phyloP scores from a whole-genome alignment of 2,888 invertebrate genomes.

The Diplazon laetatorius region DNA sequence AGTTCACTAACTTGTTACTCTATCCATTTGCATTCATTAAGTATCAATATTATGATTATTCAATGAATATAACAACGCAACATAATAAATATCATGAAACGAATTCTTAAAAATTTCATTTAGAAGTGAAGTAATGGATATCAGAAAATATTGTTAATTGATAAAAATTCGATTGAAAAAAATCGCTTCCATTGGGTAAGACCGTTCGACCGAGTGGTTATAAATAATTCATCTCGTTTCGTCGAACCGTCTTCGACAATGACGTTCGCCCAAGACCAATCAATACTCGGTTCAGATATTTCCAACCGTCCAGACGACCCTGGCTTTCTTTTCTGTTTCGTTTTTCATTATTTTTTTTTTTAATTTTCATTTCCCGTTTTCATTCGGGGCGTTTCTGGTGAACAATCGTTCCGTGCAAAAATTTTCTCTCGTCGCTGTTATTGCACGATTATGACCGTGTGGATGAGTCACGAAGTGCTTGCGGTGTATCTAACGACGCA shows the following conservation, averaged over 20 bases:
- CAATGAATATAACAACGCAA: too few species aligned
- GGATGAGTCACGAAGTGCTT: slow-evolving; percentile 23
- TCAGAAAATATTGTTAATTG: too few species aligned
- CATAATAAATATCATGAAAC: too few species aligned
- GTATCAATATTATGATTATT: too few species aligned
- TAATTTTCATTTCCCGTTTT: slow-evolving; percentile 15
- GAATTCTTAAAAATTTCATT: too few species aligned
- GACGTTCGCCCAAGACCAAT: slow-evolving; percentile 30
- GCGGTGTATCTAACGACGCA: slow-evolving; percentile 6
- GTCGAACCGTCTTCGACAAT: neutral
- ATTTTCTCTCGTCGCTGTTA: slow-evolving; percentile 2
- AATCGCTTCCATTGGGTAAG: too few species aligned
- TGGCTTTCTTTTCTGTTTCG: slow-evolving; percentile 15
- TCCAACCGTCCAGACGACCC: slow-evolving; percentile 27
- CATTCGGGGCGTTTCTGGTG: neutral
- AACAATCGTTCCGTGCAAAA: neutral
- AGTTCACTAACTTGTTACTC: too few species aligned
- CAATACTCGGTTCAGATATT: slow-evolving; percentile 46
- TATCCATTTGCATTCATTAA: too few species aligned
- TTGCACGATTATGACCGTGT: neutral
- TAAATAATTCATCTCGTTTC: slow-evolving; percentile 38
- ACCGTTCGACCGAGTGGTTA: slow-evolving; percentile 31
- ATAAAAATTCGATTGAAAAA: too few species aligned
- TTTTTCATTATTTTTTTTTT: too few species aligned
- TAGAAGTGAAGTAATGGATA: too few species aligned